Evolutionary conservation across 2,113 vertebrate genomes (phyloP), one percentile per base, ranked within the genome.

Genomic region (Deroptyus accipitrinus): DNA sequence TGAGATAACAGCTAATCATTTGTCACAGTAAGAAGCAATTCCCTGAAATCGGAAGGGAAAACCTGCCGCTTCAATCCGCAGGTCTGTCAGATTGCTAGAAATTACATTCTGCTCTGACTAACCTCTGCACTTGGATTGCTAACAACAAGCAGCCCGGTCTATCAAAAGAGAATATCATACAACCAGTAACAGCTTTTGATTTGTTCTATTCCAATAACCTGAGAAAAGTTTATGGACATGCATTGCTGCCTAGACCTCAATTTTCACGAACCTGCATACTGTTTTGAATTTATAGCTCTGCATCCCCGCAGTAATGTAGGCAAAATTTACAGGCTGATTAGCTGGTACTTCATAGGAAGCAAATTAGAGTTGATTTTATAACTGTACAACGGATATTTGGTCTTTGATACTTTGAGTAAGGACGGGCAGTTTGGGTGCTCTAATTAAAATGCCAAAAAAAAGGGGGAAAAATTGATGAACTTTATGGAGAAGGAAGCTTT

Each of bases 1-100:
- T 24, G 96, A 99, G 99, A 99, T 99, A 99, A 99, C 98, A 97
- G 99, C 98, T 99, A 99, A 99, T 99, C 99, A 99, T 99, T 99
- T 99, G 98, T 99, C 98, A 99, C 98, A 98, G 98, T 97, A 98
- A 99, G 99, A 99, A 99, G 99, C 99, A 99, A 99, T 99, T 99
- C 99, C 98, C 99, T 98, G 98, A 98, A 99, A 99, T 99, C 98
- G 98, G 98, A 98, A 98, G 96, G 98, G 98, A 98, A 98, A 98
- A 98, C 98, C 98, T 97, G 97, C 98, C 98, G 98, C 98, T 99
- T 99, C 99, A 98, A 99, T 99, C 99, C 95, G 91, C 97, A 96
- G 97, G 97, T 98, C 98, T 99, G 99, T 99, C 99, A 99, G 98
- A 98, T 98, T 98, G 98, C 98, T 98, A 98, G 98, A 99, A 99